phyloP scores from a whole-genome alignment of 2,888 invertebrate species.

The Poecilobothrus nobilitatus region DNA sequence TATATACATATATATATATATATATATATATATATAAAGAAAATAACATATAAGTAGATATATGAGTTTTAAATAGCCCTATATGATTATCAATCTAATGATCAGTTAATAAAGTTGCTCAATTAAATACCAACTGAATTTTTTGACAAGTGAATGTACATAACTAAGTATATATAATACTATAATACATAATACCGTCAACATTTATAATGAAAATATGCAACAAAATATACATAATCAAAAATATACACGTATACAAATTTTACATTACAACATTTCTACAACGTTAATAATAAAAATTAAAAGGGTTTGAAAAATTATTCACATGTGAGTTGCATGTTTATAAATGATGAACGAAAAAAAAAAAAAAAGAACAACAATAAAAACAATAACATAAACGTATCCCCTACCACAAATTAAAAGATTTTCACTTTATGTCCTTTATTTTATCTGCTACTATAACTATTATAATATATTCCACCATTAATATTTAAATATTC shows the following conservation, averaged over 20 bases:
- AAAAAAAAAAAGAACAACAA: neutral
- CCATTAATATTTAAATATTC: neutral
- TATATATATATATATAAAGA: no score
- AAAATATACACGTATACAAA: no score
- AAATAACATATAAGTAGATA: neutral
- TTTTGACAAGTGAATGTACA: neutral
- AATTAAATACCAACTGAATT: neutral
- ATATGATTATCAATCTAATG: neutral
- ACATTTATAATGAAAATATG: no score
- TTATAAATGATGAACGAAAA: neutral
- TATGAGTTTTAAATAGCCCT: neutral
- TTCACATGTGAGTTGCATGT: no score
- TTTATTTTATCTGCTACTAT: neutral
- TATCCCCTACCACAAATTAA: neutral
- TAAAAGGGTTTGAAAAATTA: no score
- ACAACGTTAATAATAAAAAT: no score
- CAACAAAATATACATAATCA: neutral
- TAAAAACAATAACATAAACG: neutral
- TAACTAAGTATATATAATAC: no score
- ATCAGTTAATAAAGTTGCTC: neutral
- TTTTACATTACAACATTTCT: no score
- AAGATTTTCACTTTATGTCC: neutral
- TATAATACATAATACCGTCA: no score
- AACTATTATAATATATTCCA: no score
- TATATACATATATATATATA: no score